Conservation (phyloP, 1,140 invertebrate genomes). For the Zaprionus taronus region DNA sequence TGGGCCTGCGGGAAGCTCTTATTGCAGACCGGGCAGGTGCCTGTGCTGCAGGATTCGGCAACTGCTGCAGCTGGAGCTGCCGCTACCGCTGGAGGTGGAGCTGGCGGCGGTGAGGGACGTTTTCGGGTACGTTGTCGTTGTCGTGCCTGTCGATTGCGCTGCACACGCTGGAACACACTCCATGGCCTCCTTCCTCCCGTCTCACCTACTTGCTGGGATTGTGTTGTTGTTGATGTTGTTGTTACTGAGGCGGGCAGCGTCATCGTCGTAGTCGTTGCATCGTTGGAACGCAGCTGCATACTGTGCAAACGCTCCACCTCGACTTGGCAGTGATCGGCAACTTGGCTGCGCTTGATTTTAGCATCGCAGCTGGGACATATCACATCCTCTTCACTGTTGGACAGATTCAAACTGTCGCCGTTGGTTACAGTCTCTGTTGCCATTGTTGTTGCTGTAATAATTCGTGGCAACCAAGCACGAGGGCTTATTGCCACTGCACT, state of each 20-base stretch:
- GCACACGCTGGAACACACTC: constrained; percentile 83
- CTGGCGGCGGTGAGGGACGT: constrained; percentile 48
- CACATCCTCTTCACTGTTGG: constrained; percentile 79
- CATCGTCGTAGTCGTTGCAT: background rate
- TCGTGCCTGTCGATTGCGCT: constrained; percentile 85
- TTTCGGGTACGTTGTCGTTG: constrained; percentile 81
- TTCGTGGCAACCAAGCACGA: constrained; percentile 3
- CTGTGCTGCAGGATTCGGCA: constrained; percentile 43
- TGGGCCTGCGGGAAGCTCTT: constrained; percentile 88
- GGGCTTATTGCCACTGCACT: background rate
- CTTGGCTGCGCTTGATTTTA: constrained; percentile 89
- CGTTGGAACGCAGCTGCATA: constrained; percentile 75
- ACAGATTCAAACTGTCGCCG: constrained; percentile 86
- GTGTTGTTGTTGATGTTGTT: constrained; percentile 41
- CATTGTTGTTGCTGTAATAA: constrained; percentile 50
- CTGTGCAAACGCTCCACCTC: constrained; percentile 91
- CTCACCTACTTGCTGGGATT: constrained; percentile 38
- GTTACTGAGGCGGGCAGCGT: background rate
- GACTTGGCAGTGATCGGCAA: constrained; percentile 90
- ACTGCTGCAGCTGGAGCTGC: constrained; percentile 79
- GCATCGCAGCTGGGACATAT: constrained; percentile 92
- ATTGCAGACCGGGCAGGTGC: constrained; percentile 90
- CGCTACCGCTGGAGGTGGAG: constrained; percentile 20
- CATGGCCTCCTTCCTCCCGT: constrained; percentile 72
- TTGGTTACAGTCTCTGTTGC: constrained; percentile 83